These are phyloP conservation scores for Euzophera pinguis DNA, from an alignment of 2,888 invertebrate genomes.

Conservation along the genomic window DNA sequence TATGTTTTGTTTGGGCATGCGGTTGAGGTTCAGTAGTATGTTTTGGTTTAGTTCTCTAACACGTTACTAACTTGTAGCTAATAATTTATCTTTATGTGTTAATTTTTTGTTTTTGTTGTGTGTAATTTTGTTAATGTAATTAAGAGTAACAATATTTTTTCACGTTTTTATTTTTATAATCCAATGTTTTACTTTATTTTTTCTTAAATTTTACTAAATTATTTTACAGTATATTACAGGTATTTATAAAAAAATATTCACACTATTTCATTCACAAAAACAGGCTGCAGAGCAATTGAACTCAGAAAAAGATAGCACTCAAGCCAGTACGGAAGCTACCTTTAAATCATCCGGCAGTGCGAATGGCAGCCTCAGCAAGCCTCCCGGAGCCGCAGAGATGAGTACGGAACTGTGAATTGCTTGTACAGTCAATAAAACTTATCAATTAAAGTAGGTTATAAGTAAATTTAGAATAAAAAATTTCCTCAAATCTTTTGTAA, in stretches of 20 bases:
- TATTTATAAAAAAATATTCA: constrained; percentile 24
- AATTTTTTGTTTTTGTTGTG: constrained; percentile 21
- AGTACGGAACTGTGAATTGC: constrained; percentile 82
- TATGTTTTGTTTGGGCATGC: constrained; percentile 52
- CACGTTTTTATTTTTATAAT: not conserved
- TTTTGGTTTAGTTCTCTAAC: constrained; percentile 40
- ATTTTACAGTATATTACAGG: not conserved
- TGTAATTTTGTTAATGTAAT: constrained; percentile 16
- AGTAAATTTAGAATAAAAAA: too few species aligned
- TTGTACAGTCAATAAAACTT: not conserved
- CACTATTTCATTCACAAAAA: constrained; percentile 17
- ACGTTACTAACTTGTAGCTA: constrained; percentile 53
- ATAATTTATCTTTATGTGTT: constrained; percentile 21
- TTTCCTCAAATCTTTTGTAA: too few species aligned
- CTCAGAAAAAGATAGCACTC: constrained; percentile 33
- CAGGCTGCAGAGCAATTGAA: constrained; percentile 78
- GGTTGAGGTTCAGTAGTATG: constrained; percentile 43
- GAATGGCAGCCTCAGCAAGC: constrained; percentile 41
- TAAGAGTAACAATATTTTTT: not conserved
- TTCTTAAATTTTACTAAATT: too few species aligned
- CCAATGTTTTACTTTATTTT: not conserved
- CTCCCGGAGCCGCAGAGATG: constrained; percentile 79
- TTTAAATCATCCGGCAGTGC: constrained; percentile 32
- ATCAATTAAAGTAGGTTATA: not conserved
- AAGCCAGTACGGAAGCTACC: constrained; percentile 35